Evolutionary conservation across 2,113 vertebrate genomes (phyloP), one percentile per base, ranked within the genome.

Genomic region (Aspiorhynchus laticeps): DNA sequence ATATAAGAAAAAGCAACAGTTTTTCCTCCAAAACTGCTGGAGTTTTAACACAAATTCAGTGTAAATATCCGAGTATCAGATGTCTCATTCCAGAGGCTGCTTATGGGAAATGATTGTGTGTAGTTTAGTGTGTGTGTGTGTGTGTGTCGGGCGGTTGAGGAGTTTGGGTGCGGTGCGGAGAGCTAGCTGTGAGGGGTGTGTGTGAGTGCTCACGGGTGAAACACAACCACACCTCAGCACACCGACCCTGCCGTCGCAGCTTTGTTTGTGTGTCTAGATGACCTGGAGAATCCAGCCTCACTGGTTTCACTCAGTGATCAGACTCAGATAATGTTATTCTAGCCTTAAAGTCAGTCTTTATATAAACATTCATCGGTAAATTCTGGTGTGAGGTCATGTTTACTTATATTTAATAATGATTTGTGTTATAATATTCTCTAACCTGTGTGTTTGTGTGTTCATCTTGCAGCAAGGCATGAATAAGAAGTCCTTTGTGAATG

Each of bases 401-500:
- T 28, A 28, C 61, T 63, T 11, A 10, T 28, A 2, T 65, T 65
- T 63, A 6, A 26, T 63, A 65, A 28, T 14, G 26, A 15, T 63
- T 12, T 14, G n/a, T 63, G 61, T 28, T 65, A 1, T 12, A 14
- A 14, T 65, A 15, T n/a, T n/a, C n/a, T 59, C 71, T 43, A n/a
- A 43, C 36, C 21, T 77, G 19, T 41, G 51, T 53, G 24, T 51
- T 67, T 75, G 10, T 82, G 53, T 83, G 14, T 67, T 83, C 65
- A 9, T 63, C 24, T 88, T 90, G 53, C 96, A 99, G 98, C 95
- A 97, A 96, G 97, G 97, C 11, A 95, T 98, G 87, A 94, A 89
- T 31, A 97, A 98, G 92, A 95, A 92, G 26, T 75, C 83, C 0
- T 96, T 96, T 85, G 87, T 95, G 85, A 96, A 96, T 79, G 93